Percentiles rank a stretch among this genome's conserved stretches.
Conservation (phyloP, 2,113 vertebrate genomes). For the Solea solea region DNA sequence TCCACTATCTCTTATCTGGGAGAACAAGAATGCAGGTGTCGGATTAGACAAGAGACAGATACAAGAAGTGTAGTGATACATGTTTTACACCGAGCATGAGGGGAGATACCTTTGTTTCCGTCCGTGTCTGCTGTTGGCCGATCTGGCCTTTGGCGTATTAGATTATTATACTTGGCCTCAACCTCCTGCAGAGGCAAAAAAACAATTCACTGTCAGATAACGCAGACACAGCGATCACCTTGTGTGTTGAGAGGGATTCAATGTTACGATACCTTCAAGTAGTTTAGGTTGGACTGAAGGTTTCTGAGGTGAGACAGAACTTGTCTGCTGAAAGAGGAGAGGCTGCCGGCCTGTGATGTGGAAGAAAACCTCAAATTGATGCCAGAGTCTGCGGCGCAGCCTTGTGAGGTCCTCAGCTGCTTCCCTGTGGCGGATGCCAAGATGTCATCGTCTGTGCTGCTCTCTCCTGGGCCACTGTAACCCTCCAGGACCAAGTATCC, state of each 20-base stretch:
- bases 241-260: not conserved
- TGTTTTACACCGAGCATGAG: not conserved
- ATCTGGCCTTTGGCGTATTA: slow-evolving; percentile 88
- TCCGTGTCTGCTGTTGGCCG: slow-evolving; percentile 83
- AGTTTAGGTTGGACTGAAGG: slow-evolving; percentile 91
- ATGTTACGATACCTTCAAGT: slow-evolving; percentile 68
- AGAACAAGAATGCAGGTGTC: not conserved
- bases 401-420: slow-evolving; percentile 74
- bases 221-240: not conserved
- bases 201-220: slow-evolving; percentile 3
- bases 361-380: slow-evolving; percentile 80
- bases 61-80: not conserved
- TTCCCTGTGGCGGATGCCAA: slow-evolving; percentile 74
- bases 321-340: slow-evolving; percentile 83
- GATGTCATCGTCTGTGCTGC: slow-evolving; percentile 91
- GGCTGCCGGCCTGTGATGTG: slow-evolving; percentile 73
- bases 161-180: slow-evolving; percentile 88
- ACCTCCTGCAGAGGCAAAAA: slow-evolving; percentile 85
- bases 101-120: slow-evolving; percentile 86
- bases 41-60: slow-evolving; percentile 18
- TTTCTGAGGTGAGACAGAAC: slow-evolving; percentile 89
- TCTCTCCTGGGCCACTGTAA: slow-evolving; percentile 87
- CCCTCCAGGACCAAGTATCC: slow-evolving; percentile 92
- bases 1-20: slow-evolving; percentile 81
- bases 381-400: slow-evolving; percentile 76